Percentiles rank a stretch among this genome's conserved stretches.
These are phyloP conservation scores for Xanthia togata DNA, from an alignment of 2,888 invertebrate species.

Conservation along the genomic window DNA sequence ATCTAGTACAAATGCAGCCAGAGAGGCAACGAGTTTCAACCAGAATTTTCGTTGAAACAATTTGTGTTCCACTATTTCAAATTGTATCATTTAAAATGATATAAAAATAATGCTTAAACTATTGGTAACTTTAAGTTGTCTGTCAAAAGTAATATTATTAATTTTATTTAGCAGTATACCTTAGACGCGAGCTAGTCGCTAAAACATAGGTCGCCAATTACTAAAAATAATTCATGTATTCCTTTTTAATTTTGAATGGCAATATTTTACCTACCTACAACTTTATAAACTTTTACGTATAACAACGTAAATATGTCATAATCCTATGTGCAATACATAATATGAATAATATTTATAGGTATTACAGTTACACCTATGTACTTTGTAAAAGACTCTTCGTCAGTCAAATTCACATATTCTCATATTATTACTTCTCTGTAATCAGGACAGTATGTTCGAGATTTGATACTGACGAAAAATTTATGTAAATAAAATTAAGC, in stretches of 20 bases:
- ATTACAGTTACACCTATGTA: not conserved
- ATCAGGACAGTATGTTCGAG: slow-evolving; percentile 69
- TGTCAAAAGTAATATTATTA: slow-evolving; percentile 5
- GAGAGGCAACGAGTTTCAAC: not conserved
- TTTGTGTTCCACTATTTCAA: not conserved
- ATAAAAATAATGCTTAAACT: slow-evolving; percentile 1
- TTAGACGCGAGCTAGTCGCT: slow-evolving; percentile 52
- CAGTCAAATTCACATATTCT: slow-evolving; percentile 72
- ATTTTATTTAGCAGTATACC: slow-evolving; percentile 21
- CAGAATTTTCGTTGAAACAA: not conserved
- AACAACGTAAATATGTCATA: not conserved
- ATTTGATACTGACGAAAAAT: slow-evolving; percentile 60
- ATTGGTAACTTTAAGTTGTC: slow-evolving; percentile 12
- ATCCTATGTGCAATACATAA: slow-evolving; percentile 6
- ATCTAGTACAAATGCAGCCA: not conserved
- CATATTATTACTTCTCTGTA: slow-evolving; percentile 66
- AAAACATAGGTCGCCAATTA: not conserved
- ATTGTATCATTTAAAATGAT: not conserved
- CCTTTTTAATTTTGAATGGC: not conserved
- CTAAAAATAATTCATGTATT: not conserved
- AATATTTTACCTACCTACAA: not conserved
- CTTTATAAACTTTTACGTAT: slow-evolving; percentile 1
- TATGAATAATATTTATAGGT: not conserved
- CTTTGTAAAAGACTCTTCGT: slow-evolving; percentile 5
- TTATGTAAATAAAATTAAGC: slow-evolving; percentile 28